Conservation (phyloP, 2,113 vertebrate genomes). For the Corapipo altera region DNA sequence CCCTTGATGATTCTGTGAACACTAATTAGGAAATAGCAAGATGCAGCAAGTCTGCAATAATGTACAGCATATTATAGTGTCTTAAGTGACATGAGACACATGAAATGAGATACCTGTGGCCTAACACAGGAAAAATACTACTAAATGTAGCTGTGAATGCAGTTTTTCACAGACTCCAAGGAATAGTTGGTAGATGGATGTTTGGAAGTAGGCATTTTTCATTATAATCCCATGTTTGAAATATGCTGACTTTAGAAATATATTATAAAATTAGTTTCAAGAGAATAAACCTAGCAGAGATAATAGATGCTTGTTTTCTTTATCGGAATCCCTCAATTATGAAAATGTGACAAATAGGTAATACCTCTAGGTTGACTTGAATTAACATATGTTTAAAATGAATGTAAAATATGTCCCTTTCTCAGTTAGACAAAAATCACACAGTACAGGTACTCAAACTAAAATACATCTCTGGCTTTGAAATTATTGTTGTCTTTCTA, state of each 20-base stretch:
- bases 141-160: neutral
- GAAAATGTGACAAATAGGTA: neutral
- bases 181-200: neutral
- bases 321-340: neutral
- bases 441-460: neutral
- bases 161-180: neutral
- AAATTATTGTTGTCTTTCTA: neutral
- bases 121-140: neutral
- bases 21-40: neutral
- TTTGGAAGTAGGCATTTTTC: neutral
- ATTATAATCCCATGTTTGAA: neutral
- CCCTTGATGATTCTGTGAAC: fast-evolving
- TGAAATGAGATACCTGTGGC: neutral
- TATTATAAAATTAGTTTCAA: neutral
- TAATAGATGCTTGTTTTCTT: neutral
- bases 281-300: neutral
- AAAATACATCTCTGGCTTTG: neutral
- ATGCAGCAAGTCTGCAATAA: neutral
- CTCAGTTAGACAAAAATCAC: neutral
- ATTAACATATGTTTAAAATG: neutral
- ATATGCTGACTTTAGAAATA: neutral
- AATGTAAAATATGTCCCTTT: neutral
- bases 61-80: neutral
- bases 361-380: neutral
- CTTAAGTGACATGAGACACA: neutral